Conservation (phyloP, 2,113 vertebrate species). For the Fregata magnificens region DNA sequence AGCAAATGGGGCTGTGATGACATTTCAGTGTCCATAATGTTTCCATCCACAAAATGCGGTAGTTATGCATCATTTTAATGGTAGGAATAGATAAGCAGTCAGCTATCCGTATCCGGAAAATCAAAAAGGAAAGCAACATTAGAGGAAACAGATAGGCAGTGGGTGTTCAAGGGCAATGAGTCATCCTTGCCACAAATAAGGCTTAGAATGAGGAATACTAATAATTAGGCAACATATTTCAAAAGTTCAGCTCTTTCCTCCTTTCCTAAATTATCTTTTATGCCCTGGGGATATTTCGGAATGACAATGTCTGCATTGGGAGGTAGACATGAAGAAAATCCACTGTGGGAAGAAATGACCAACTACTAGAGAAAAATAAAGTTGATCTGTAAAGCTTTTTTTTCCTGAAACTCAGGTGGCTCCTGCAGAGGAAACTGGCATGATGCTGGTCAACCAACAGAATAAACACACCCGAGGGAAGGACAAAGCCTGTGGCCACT, state of each 20-base stretch:
- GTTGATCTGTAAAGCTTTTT: neutral
- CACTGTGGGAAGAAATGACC: neutral
- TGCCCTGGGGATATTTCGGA: neutral
- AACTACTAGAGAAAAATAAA: neutral
- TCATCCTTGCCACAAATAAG: slow-evolving; percentile 28
- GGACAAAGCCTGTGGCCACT: neutral
- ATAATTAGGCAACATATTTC: slow-evolving; percentile 40
- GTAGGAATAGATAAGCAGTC: slow-evolving; percentile 27
- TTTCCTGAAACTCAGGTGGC: neutral
- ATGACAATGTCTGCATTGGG: neutral
- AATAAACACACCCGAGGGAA: neutral
- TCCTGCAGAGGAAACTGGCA: neutral
- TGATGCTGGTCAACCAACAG: neutral
- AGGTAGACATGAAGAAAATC: neutral
- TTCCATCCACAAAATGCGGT: slow-evolving; percentile 22
- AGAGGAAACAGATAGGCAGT: slow-evolving; percentile 45
- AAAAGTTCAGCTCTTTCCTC: slow-evolving; percentile 5
- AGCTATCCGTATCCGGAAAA: neutral
- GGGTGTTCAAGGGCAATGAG: slow-evolving; percentile 52
- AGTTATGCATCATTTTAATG: slow-evolving; percentile 37
- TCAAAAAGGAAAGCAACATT: slow-evolving; percentile 35
- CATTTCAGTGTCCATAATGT: slow-evolving; percentile 45
- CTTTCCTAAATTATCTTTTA: slow-evolving; percentile 9
- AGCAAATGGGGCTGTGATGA: slow-evolving; percentile 41
- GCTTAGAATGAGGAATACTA: slow-evolving; percentile 14